A percentile compares a stretch with the other conserved stretches of the same genome.
These are phyloP conservation scores for Tineola bisselliella DNA, from an alignment of 2,888 invertebrate genomes.

Conservation along the genomic window DNA sequence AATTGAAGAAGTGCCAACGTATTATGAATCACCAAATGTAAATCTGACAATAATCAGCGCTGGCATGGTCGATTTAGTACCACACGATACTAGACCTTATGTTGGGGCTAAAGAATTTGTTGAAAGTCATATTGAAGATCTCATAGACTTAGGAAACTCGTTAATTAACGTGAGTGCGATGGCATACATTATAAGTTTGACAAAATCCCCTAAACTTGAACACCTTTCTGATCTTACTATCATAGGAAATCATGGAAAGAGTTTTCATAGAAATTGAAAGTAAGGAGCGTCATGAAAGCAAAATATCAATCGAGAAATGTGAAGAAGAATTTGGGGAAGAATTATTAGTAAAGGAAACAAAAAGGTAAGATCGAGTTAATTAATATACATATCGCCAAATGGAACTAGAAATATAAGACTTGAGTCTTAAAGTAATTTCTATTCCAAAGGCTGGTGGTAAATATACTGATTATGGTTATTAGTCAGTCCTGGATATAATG, in stretches of 20 bases:
- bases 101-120: constrained; percentile 39
- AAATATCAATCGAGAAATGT: neutral
- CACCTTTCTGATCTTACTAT: neutral
- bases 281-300: neutral
- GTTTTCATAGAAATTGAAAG: neutral
- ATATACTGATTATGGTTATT: too few relatives aligned
- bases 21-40: constrained; percentile 68
- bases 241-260: too few relatives aligned
- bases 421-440: too few relatives aligned
- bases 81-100: constrained; percentile 41
- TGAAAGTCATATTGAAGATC: constrained; percentile 42
- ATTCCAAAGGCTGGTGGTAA: too few relatives aligned
- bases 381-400: too few relatives aligned
- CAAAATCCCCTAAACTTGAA: too few relatives aligned
- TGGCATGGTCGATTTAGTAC: constrained; percentile 47
- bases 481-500: too few relatives aligned
- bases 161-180: constrained; percentile 34
- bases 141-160: constrained; percentile 30
- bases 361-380: neutral
- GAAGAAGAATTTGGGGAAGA: neutral
- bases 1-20: constrained; percentile 71
- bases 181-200: too few relatives aligned
- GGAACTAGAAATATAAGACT: too few relatives aligned
- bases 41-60: constrained; percentile 34
- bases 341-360: neutral